phyloP scores from a whole-genome alignment of 2,888 invertebrate genomes.

The Pyralis farinalis region DNA sequence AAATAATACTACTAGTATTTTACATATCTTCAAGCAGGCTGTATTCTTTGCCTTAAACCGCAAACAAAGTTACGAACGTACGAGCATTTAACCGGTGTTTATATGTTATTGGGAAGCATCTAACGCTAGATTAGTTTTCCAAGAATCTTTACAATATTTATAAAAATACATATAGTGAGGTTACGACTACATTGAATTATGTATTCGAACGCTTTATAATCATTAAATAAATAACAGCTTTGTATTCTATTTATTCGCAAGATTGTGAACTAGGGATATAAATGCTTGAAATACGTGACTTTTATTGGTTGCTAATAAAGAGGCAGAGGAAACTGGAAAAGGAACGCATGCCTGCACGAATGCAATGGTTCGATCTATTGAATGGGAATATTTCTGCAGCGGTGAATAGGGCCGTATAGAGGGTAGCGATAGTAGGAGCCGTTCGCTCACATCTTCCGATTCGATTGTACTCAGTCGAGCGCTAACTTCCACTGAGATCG shows the following conservation, averaged over 20 bases:
- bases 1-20: no score
- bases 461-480: conserved; percentile 27
- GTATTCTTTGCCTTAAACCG: no score
- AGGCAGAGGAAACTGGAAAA: conserved; percentile 28
- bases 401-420: conserved; percentile 23
- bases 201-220: no score
- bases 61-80: no score
- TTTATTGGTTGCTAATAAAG: conserved; percentile 54
- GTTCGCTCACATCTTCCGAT: conserved; percentile 9
- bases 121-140: no score
- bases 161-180: no score
- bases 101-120: no score
- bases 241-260: background rate
- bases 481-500: conserved; percentile 23
- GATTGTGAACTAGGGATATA: background rate
- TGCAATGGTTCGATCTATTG: conserved; percentile 41
- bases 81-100: no score
- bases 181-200: no score
- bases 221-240: background rate
- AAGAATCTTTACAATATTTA: no score
- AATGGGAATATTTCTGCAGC: conserved; percentile 30
- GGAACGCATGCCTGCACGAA: conserved; percentile 40
- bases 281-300: conserved; percentile 9
- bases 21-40: no score
- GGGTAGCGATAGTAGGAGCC: conserved; percentile 27